Base-by-base conservation (phyloP, 2,113 vertebrate species). In the Phalacrocorax pelagicus region DNA sequence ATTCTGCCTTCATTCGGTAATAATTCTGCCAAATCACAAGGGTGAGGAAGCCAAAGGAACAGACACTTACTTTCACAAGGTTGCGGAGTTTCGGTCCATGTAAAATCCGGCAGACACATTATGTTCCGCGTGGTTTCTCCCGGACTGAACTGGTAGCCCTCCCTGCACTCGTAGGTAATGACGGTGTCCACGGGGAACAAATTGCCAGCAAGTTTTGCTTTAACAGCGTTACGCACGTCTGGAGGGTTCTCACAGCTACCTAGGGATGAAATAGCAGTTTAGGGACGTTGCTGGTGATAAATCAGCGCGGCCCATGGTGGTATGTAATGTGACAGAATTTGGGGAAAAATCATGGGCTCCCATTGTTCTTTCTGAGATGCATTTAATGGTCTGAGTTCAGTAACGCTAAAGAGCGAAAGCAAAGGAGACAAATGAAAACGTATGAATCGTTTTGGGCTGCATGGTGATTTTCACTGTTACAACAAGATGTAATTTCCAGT, bases 231-330 rank as follows among this genome's bases (percentile, higher is more conserved):
- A 13, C 0, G 1, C 59, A 97, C 92, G 0, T 91, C 23, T 0
- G 96, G 96, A 54, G 96, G 96, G 44, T 91, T 36, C 2, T 58
- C 75, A 13, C 96, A 97, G 94, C 96, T 96, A 24, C 88, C 96
- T 97, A 21, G 42, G 44, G 24, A 26, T 1, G 38, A 63, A 47
- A 93, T 2, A 16, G 0, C 65, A 5, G 2, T 3, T 63, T 3
- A 54, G 63, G 70, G 58, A 24, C 36, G 1, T 5, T 2, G 32
- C 6, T 57, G 49, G 59, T 0, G 17, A 22, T 1, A 54, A 54
- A 29, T 4, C 62, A 32, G 46, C 3, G 2, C 65, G 38, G 40
- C 11, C 36, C 7, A 1, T 15, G 14, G 10, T 0, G 40, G 38
- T 14, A 8, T 0, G 36, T 4, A 15, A 24, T 26, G 4, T 2